Conservation (phyloP, 2,113 vertebrate species). For the Eudyptes chrysolophus region DNA sequence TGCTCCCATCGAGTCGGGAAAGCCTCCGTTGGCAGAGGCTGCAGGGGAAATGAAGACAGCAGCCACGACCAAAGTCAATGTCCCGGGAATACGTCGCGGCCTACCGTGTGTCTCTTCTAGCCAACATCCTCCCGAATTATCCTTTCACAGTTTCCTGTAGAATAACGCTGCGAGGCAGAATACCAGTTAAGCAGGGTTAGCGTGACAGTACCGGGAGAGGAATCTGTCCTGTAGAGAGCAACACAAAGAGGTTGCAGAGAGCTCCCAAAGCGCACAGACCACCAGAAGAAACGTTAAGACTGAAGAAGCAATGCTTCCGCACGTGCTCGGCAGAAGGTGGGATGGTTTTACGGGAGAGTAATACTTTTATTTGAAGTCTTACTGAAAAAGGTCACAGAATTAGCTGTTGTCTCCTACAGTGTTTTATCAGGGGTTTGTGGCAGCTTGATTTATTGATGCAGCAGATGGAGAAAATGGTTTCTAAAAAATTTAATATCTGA, state of each 20-base stretch:
- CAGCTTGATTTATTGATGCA: not conserved
- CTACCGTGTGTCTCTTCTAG: too few species aligned
- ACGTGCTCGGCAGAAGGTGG: not conserved
- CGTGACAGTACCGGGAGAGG: not conserved
- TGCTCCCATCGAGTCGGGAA: not conserved
- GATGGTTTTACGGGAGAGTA: not conserved
- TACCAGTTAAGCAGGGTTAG: not conserved
- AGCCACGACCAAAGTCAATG: rapidly evolving
- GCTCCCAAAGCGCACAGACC: not conserved
- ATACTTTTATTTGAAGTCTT: not conserved
- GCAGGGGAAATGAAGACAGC: not conserved
- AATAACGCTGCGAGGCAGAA: rapidly evolving
- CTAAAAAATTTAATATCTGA: not conserved
- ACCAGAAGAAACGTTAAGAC: not conserved
- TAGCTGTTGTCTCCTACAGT: not conserved
- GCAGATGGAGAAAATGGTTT: not conserved
- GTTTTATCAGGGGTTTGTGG: not conserved
- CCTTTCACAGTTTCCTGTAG: too few species aligned
- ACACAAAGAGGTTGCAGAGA: not conserved
- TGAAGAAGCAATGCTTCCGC: not conserved
- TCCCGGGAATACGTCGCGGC: rapidly evolving
- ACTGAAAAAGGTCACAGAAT: not conserved
- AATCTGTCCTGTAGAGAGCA: not conserved
- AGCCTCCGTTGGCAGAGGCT: not conserved
- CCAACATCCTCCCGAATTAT: too few species aligned